Percentiles rank a stretch among this genome's conserved stretches.
phyloP scores from a whole-genome alignment of 2,113 vertebrate genomes.

The Azemiops feae region DNA sequence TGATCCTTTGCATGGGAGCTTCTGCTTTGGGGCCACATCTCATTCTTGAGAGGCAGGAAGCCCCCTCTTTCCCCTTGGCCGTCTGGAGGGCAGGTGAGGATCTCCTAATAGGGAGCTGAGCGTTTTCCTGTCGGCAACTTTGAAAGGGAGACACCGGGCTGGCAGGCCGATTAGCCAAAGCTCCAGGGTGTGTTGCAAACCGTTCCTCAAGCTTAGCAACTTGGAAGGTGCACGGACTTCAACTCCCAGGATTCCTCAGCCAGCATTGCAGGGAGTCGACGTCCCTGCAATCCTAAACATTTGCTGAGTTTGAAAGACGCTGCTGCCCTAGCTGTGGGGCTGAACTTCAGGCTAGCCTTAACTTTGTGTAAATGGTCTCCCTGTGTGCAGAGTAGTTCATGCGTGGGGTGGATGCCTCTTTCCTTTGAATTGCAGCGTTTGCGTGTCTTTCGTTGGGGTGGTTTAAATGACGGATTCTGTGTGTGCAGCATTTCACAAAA shows the following conservation, averaged over 20 bases:
- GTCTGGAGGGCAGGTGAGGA: too few species aligned
- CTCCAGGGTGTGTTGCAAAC: not conserved
- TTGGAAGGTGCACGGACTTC: not conserved
- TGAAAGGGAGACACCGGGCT: not conserved
- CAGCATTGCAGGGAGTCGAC: not conserved
- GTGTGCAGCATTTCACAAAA: not conserved
- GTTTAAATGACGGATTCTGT: not conserved
- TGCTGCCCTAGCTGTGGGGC: not conserved
- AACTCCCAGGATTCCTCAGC: not conserved
- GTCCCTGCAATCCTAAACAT: not conserved
- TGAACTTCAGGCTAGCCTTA: not conserved
- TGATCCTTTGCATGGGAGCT: too few species aligned
- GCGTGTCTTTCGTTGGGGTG: not conserved
- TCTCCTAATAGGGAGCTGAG: not conserved
- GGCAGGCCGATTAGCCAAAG: not conserved
- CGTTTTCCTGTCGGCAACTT: too few species aligned
- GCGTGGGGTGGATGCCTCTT: fast-evolving
- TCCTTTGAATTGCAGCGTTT: not conserved
- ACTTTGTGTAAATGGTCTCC: not conserved
- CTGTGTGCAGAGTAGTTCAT: not conserved
- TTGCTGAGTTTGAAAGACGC: not conserved
- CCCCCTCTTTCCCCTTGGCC: not conserved
- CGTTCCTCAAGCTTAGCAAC: not conserved
- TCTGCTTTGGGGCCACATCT: not conserved
- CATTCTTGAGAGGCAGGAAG: not conserved